Base-by-base conservation (phyloP, 2,797 vertebrate genomes). In the Intellagama lesueurii region DNA sequence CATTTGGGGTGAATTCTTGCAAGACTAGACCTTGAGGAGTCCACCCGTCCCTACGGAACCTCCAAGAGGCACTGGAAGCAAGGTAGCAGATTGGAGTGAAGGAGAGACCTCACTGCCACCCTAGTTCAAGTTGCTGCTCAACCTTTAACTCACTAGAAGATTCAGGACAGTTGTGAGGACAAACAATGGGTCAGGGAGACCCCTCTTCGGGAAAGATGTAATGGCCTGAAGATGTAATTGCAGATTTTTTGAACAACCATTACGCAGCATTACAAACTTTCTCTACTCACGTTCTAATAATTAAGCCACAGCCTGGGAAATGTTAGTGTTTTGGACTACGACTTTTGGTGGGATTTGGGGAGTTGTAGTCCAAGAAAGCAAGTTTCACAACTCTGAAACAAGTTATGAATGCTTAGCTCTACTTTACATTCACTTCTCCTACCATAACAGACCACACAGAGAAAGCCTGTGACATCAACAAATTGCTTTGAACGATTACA, bases 401-500 rank as follows among this genome's bases (percentile, higher is more conserved):
- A 3, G 8, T 24, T 49, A 49, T 30, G 9, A 16, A 49, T 47
- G 11, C 28, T 66, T 44, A 56, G 9, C n/a, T 5, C 2, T 76
- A 30, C 16, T 68, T 75, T 24, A 26, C n/a, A 75, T 81, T 64
- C 28, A 14, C 28, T 30, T 77, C 66, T 56, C 49, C 80, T 83
- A 80, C 70, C 78, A 87, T 79, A 81, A 79, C 72, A 32, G 91
- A 79, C 79, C 56, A 1, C 22, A 16, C 76, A 73, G 44, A 87
- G 28, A 82, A 90, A 85, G 16, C 81, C 26, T 52, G 32, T 69
- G 79, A 75, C 68, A 83, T 77, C 52, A 91, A 81, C 76, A 52
- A 82, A 87, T 44, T 64, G 47, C 60, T 84, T 90, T 88, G 24
- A 76, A 44, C 85, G 79, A 81, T 87, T 28, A n/a, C 81, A 47